Evolutionary conservation across 2,797 vertebrate species (phyloP).

Genomic region (Peromyscus nudipes): DNA sequence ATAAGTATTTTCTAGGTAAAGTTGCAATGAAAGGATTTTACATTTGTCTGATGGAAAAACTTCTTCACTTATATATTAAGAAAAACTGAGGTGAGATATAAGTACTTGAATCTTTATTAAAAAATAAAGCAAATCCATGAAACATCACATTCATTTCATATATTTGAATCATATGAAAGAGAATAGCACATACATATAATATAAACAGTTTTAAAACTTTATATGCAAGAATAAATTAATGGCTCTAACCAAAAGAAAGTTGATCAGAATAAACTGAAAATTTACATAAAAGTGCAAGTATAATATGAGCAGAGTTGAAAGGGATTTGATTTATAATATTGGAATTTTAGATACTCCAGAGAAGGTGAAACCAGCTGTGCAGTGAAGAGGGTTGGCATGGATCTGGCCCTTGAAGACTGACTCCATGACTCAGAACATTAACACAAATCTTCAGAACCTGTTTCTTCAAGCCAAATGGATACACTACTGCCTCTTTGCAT

Average conservation of each 20-base stretch:
- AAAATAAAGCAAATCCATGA: neutral
- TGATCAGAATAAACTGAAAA: neutral
- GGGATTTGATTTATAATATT: neutral
- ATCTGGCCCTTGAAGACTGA: neutral
- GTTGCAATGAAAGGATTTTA: neutral
- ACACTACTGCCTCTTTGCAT: too few relatives aligned
- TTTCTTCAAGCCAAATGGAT: neutral
- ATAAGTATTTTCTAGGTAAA: slow-evolving; percentile 18
- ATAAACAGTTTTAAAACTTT: slow-evolving; percentile 5
- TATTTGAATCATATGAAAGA: neutral
- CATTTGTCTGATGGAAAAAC: slow-evolving; percentile 1
- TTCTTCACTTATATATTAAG: neutral
- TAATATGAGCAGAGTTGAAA: neutral
- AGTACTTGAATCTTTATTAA: neutral
- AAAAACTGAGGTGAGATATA: slow-evolving; percentile 23
- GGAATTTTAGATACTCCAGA: neutral
- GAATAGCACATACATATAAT: neutral
- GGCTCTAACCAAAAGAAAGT: neutral
- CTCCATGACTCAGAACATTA: neutral
- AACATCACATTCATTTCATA: neutral
- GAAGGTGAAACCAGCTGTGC: neutral
- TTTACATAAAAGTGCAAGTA: neutral
- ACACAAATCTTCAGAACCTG: neutral
- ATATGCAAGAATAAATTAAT: neutral
- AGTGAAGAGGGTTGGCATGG: neutral